Conservation (phyloP, 1,140 invertebrate genomes). For the Ceratina japonica region DNA sequence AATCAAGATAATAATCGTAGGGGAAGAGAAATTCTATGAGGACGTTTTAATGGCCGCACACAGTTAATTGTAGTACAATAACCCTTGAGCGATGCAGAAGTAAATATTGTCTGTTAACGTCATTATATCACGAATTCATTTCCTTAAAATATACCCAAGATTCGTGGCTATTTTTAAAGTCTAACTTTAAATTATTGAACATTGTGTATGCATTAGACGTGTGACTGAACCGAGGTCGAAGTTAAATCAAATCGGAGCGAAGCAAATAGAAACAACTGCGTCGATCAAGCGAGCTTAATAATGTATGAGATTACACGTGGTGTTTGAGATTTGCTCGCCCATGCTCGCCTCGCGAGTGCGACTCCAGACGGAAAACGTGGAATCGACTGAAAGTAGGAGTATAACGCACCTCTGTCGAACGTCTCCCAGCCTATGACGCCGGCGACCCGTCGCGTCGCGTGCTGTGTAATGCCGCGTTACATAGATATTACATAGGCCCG, state of each 20-base stretch:
- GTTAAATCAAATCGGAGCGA: neutral
- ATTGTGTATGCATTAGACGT: neutral
- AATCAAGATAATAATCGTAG: neutral
- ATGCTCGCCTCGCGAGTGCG: neutral
- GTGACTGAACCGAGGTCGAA: neutral
- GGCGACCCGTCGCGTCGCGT: constrained; percentile 54
- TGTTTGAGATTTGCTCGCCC: constrained; percentile 47
- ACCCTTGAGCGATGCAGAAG: neutral
- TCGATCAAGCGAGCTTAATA: neutral
- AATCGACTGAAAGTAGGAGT: too few relatives aligned
- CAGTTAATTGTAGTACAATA: neutral
- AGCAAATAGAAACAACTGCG: neutral
- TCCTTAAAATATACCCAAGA: too few relatives aligned
- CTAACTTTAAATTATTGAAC: too few relatives aligned
- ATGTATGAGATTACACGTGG: neutral
- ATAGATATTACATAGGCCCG: constrained; percentile 17
- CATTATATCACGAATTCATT: too few relatives aligned
- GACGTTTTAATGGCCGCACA: neutral
- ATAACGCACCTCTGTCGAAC: too few relatives aligned
- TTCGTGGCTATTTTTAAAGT: too few relatives aligned
- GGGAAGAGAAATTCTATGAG: neutral
- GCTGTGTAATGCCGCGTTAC: constrained; percentile 49
- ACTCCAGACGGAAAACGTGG: neutral
- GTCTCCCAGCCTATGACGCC: neutral
- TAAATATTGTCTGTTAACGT: neutral